Base-by-base conservation (phyloP, 2,888 invertebrate species). In the Galeopsomyia nigrocyanea region DNA sequence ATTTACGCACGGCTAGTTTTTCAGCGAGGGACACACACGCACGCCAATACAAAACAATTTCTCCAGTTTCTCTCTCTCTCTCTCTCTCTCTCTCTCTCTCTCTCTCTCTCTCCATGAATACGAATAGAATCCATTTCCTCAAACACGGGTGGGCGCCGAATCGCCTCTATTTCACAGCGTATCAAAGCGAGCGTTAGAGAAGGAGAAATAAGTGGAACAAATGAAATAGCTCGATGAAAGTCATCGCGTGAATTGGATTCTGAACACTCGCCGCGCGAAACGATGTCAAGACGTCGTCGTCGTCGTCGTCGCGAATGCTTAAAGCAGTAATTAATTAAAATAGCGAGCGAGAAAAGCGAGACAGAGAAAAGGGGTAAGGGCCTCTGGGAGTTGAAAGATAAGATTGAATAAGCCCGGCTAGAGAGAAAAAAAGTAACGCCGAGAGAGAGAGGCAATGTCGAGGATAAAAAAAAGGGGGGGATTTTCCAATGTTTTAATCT, bases 401-500 rank as follows among this genome's bases (percentile, higher is more conserved):
- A 74, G 74, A 74, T 74, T 74, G 70, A 73, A 74, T 71, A 71
- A 71, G 63, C 60, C 53, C 19, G 31, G 17, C 7, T 46, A 39
- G 39, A 13, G 39, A 39, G 13, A 39, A 10, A 39, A 10, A 39
- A 7, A 39, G 10, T 1, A 10, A 39, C 3, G 10, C 5, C 5
- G 39, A 39, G 39, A 39, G 39, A 39, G 13, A 39, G 13, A 39
- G 39, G 39, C 13, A 39, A 39, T 7, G 10, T 26, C 39, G 39
- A 39, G 39, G 10, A 3, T 39, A 39, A 39, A 39, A 39, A 39
- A n/a, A n/a, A n/a, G n/a, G 46, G 26, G 9, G 39, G 51, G 73
- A 67, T 71, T 74, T 74, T 58, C 39, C 71, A 74, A 61, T 57
- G 71, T 71, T 74, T 74, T 74, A 74, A 74, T 74, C 74, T 74